Base-by-base conservation (phyloP, 2,113 vertebrate genomes). In the Aegotheles bennettii region DNA sequence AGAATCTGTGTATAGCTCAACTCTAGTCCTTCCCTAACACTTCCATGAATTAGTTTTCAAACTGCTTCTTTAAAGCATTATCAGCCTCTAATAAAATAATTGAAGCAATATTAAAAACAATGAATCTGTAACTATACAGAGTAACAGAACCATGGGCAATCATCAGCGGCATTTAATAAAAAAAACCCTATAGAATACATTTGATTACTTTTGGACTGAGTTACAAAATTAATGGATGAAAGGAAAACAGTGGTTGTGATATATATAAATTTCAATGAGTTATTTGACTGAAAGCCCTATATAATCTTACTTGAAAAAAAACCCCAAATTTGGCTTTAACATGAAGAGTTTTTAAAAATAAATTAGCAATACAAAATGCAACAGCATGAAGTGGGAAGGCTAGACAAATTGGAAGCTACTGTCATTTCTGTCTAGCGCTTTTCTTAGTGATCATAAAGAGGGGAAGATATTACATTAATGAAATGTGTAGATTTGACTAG, bases 171-270 rank as follows among this genome's bases (percentile, higher is more conserved):
- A 84, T 92, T 97, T 80, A 84, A 68, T 97, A 95, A 97, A 94
- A 94, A 95, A 89, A 95, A 90, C 95, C 92, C 69, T n/a, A 82
- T 56, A 92, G 88, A 95, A 92, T 93, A 81, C 61, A 69, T 84
- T 86, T 97, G 96, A 97, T 96, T 96, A 71, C 82, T 94, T 78
- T 96, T 97, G 70, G 94, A 89, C 70, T 88, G 90, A 92, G 90
- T 95, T 95, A 70, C 61, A 95, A 76, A 96, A 96, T 89, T 75
- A 90, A 28, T 83, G 87, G 87, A 89, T 97, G 90, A 96, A 95
- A 94, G 50, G 68, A 85, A 82, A 70, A 63, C 60, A 59, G 40
- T 70, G 78, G 82, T 63, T 97, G 50, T 95, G 90, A 96, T 95
- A 89, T 70, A 93, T 93, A 93, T 95, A 86, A 91, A 95, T 76